phyloP scores from a whole-genome alignment of 2,797 vertebrate species.

The Danio choprae region DNA sequence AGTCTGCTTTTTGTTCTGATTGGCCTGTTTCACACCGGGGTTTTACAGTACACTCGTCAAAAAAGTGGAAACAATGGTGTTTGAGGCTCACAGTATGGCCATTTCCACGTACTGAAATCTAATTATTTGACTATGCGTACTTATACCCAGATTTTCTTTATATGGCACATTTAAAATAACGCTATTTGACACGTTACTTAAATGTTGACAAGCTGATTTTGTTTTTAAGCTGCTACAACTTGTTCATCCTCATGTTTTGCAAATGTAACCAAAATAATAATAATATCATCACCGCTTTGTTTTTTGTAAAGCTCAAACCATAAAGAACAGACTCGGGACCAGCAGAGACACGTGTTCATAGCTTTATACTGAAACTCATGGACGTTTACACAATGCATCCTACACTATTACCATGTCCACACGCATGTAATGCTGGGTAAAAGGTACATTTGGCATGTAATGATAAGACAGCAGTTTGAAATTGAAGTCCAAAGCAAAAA shows the following conservation, averaged over 20 bases:
- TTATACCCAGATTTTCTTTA: too few relatives aligned
- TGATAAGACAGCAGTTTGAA: conserved; percentile 85
- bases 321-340: conserved; percentile 21
- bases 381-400: conserved; percentile 92
- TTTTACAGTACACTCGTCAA: too few relatives aligned
- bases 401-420: conserved; percentile 95
- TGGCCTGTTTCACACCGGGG: too few relatives aligned
- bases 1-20: too few relatives aligned
- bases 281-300: too few relatives aligned
- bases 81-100: too few relatives aligned
- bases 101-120: too few relatives aligned
- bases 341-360: conserved; percentile 65
- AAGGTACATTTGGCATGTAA: conserved; percentile 90
- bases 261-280: not conserved
- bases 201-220: not conserved
- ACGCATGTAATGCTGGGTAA: conserved; percentile 85
- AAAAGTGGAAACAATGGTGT: too few relatives aligned
- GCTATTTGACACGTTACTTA: not conserved
- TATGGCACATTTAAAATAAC: too few relatives aligned
- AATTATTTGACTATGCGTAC: too few relatives aligned
- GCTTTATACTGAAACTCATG: conserved; percentile 92
- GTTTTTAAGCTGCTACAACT: not conserved
- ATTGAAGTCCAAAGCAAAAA: conserved; percentile 76
- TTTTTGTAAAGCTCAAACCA: not conserved
- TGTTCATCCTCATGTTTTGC: not conserved